Evolutionary conservation across 2,888 invertebrate species (phyloP), one percentile per base, ranked within the genome.

Genomic region (Eristalinus sepulchralis): DNA sequence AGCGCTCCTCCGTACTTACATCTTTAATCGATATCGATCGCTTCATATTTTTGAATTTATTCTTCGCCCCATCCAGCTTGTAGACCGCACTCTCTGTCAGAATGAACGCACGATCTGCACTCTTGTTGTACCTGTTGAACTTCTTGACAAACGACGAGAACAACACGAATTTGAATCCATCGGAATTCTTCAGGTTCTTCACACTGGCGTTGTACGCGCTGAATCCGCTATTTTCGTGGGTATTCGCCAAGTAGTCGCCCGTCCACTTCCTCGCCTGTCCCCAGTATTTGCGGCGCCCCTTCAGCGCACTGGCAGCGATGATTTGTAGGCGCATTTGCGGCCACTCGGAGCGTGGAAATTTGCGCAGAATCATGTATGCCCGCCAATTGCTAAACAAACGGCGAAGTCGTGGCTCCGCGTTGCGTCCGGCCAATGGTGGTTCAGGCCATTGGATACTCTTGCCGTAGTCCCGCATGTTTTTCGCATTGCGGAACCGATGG

Each of bases 1-100:
- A 27, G 27, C 2, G 5, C 2, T 27, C 27, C 5, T 27, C 5
- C 27, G 27, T 57, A 75, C 90, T 91, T 89, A 96, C 96, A 93
- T 97, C 96, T 71, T 95, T 94, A 76, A 97, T 95, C 5, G 95
- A 94, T 89, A 96, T 96, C n/a, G 96, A 96, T 89, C 96, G 96
- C 91, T 96, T 97, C 94, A 98, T 95, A 62, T 96, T 95, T 90
- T 97, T 97, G 93, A 98, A 98, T 90, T 96, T 98, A 89, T 95
- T 93, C 93, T 92, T 93, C 22, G 91, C 90, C 1, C 95, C 95
- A 90, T 98, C 98, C 89, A 99, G 93, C 91, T 98, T 98, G 93
- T 96, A 98, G 88, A 99, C 95, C 36, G 95, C 95, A 24, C 94
- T 94, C 89, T 98, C 98, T 0, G 98, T 98, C 86, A 99, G 93